These are phyloP conservation scores for Actinia tenebrosa DNA, from an alignment of 64 coral and sea anemone genomes.

Conservation along the genomic window DNA sequence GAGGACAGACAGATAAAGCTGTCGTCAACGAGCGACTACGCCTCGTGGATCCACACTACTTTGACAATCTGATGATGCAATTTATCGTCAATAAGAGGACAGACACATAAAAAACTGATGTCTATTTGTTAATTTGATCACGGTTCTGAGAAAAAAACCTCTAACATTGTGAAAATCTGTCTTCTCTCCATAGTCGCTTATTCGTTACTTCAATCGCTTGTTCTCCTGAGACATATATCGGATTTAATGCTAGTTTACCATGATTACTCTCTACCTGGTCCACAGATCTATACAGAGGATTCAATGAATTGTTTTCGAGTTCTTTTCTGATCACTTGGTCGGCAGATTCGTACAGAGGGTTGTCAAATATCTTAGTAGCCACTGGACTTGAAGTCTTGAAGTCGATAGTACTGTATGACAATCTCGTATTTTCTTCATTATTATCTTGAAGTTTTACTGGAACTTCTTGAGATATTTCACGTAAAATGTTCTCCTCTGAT, in stretches of 20 bases:
- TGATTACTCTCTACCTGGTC: neutral
- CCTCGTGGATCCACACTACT: too few relatives aligned
- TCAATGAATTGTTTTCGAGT: constrained; percentile 24
- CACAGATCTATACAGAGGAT: constrained; percentile 43
- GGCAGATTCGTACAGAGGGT: constrained; percentile 68
- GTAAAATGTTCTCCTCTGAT: constrained; percentile 16
- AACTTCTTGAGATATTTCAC: neutral
- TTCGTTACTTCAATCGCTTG: too few relatives aligned
- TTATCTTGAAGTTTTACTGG: neutral
- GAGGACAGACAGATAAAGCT: too few relatives aligned
- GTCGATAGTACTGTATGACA: too few relatives aligned
- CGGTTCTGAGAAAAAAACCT: neutral
- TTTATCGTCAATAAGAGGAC: too few relatives aligned
- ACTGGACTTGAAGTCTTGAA: constrained; percentile 37
- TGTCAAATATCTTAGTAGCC: constrained; percentile 56
- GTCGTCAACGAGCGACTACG: too few relatives aligned
- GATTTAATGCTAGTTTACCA: neutral
- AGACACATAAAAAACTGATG: too few relatives aligned
- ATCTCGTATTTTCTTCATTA: neutral
- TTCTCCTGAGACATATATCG: neutral
- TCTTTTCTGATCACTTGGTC: constrained; percentile 62
- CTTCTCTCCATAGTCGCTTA: neutral
- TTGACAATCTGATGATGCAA: too few relatives aligned
- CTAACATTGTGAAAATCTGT: neutral
- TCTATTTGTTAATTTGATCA: too few relatives aligned